Percentiles rank a stretch among this genome's conserved stretches.
These are phyloP conservation scores for Rhincodon typus DNA, from an alignment of 2,797 vertebrate genomes.

Conservation along the genomic window DNA sequence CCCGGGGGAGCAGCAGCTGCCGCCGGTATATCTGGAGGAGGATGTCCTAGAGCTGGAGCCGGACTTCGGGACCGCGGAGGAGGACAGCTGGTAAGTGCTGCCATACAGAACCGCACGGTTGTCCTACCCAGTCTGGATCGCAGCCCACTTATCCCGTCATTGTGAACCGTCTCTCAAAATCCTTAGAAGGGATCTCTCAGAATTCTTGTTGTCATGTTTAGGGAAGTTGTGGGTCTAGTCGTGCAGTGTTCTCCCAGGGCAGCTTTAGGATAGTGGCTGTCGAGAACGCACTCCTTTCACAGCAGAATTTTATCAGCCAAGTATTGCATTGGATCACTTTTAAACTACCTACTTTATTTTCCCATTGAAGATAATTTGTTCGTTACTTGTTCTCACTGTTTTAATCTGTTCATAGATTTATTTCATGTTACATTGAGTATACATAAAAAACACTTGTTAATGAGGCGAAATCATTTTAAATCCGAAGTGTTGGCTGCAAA, in stretches of 20 bases:
- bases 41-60: conserved; percentile 73
- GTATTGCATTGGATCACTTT: not conserved
- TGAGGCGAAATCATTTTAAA: not conserved
- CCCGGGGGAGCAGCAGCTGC: conserved; percentile 45
- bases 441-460: not conserved
- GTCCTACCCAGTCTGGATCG: not conserved
- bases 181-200: no score
- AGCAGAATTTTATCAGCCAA: not conserved
- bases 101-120: not conserved
- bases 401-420: not conserved
- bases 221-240: not conserved
- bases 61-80: conserved; percentile 56
- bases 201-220: no score
- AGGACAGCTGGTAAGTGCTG: conserved; percentile 74
- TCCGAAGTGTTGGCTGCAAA: not conserved
- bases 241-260: not conserved
- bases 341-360: not conserved
- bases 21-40: conserved; percentile 65
- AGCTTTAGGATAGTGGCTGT: not conserved
- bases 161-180: not conserved
- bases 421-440: not conserved
- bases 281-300: not conserved
- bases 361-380: not conserved
- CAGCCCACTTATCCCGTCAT: not conserved
- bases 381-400: not conserved